Conservation (phyloP, 2,888 invertebrate species). For the Acronicta aceris region DNA sequence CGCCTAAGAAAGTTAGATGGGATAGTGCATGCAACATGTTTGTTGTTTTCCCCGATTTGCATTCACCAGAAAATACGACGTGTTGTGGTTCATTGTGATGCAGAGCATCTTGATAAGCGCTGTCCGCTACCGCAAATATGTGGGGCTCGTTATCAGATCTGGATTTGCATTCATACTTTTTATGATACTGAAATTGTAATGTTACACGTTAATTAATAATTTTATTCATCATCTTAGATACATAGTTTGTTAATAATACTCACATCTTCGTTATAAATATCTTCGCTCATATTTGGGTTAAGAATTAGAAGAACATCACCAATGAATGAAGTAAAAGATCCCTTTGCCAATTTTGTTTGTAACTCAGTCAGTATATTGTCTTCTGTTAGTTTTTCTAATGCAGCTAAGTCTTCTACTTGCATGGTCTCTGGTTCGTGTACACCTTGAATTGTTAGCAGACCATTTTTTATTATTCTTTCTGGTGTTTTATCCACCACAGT, state of each 20-base stretch:
- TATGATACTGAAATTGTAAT: conserved; percentile 90
- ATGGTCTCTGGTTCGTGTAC: conserved; percentile 91
- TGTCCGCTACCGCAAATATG: conserved; percentile 96
- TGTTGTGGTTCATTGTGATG: conserved; percentile 96
- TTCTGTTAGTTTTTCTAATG: conserved; percentile 93
- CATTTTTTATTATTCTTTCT: conserved; percentile 86
- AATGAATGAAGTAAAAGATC: conserved; percentile 93
- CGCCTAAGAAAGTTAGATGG: conserved; percentile 95
- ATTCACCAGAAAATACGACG: conserved; percentile 96
- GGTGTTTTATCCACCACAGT: conserved; percentile 76
- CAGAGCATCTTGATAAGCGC: conserved; percentile 96
- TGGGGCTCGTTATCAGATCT: conserved; percentile 97
- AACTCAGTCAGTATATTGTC: conserved; percentile 92
- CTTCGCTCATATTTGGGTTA: conserved; percentile 93
- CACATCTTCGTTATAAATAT: conserved; percentile 93
- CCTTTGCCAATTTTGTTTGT: conserved; percentile 91
- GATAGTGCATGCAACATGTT: conserved; percentile 94
- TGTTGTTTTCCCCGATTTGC: conserved; percentile 97
- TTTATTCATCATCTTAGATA: too few species aligned
- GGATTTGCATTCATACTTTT: conserved; percentile 94
- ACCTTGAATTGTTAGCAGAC: conserved; percentile 84
- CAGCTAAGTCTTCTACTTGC: conserved; percentile 95
- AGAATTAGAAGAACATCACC: conserved; percentile 94
- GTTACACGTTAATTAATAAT: not conserved
- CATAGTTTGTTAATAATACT: conserved; percentile 61